A percentile compares a stretch with the other conserved stretches of the same genome.
These are phyloP conservation scores for Philypnodon macrostomus DNA, from an alignment of 2,797 vertebrate genomes.

Conservation along the genomic window DNA sequence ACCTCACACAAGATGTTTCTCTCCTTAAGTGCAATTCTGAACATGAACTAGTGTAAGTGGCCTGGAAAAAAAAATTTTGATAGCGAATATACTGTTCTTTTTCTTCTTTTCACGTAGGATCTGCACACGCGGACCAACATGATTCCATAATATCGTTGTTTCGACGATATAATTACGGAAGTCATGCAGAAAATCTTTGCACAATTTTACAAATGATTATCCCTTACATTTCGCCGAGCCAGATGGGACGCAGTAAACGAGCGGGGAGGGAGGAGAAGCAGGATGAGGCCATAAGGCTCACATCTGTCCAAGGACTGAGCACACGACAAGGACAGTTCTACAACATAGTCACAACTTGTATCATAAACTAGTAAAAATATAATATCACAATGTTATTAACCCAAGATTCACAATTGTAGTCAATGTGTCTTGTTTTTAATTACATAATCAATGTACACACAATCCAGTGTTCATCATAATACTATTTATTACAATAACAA, in stretches of 20 bases:
- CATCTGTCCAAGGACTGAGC: conserved; percentile 7
- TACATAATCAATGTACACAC: too few relatives aligned
- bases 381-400: too few relatives aligned
- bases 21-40: not conserved
- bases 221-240: conserved; percentile 9
- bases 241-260: conserved; percentile 23
- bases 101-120: too few relatives aligned
- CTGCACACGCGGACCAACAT: too few relatives aligned
- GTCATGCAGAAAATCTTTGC: conserved; percentile 52
- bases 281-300: conserved; percentile 3
- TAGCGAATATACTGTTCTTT: not conserved
- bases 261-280: conserved; percentile 2
- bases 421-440: too few relatives aligned
- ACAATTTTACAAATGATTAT: conserved; percentile 47
- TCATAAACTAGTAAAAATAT: too few relatives aligned
- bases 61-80: not conserved
- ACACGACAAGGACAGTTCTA: conserved; percentile 1
- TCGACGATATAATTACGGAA: conserved; percentile 55
- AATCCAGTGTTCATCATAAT: too few relatives aligned
- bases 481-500: too few relatives aligned
- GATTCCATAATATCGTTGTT: too few relatives aligned
- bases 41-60: not conserved
- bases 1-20: not conserved
- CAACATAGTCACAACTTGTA: not conserved
- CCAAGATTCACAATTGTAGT: too few relatives aligned